Conservation (phyloP, 1,140 invertebrate species). For the Drosophila pseudoobscura region DNA sequence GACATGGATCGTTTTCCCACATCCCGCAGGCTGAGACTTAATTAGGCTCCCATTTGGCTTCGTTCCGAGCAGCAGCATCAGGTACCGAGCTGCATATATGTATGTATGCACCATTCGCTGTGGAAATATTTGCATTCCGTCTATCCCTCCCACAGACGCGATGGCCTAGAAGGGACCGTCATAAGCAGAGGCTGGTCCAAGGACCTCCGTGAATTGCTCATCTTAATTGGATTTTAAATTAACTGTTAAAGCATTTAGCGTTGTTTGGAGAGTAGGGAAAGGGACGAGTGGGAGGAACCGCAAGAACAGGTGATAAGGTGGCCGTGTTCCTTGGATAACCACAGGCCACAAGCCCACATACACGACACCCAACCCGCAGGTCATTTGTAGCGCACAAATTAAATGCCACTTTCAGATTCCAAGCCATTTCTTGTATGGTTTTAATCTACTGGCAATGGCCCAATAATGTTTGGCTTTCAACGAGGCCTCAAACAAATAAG, state of each 20-base stretch:
- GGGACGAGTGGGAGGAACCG: not conserved
- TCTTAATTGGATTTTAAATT: constrained; percentile 74
- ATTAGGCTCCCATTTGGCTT: constrained; percentile 46
- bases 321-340: constrained; percentile 3
- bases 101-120: constrained; percentile 17
- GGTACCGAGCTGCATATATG: too few species aligned
- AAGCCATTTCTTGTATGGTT: not conserved
- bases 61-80: constrained; percentile 40
- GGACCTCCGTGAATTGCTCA: constrained; percentile 21
- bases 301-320: constrained; percentile 6
- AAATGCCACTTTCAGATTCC: not conserved
- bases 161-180: not conserved
- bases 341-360: constrained; percentile 14
- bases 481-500: not conserved
- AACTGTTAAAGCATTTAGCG: constrained; percentile 56
- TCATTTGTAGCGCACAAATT: not conserved
- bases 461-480: constrained; percentile 27
- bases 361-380: not conserved
- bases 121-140: constrained; percentile 40
- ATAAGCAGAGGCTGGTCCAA: constrained; percentile 17
- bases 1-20: constrained; percentile 7
- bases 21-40: constrained; percentile 33
- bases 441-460: constrained; percentile 2
- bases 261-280: not conserved
- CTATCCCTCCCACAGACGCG: not conserved